Conservation (phyloP, 2,797 vertebrate genomes). For the Pyrocephalus nanus region DNA sequence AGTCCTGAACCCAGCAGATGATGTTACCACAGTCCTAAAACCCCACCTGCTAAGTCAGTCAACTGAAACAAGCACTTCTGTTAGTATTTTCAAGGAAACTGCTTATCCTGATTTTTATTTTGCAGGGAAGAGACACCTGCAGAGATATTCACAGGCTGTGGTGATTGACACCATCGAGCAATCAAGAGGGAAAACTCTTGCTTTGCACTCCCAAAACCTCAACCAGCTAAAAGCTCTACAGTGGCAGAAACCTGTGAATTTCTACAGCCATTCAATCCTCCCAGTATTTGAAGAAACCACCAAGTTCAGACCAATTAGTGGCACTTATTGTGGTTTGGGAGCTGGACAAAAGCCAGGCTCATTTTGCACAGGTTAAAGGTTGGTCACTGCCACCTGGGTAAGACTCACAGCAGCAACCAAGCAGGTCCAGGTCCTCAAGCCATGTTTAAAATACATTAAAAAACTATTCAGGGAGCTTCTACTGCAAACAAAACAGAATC, state of each 20-base stretch:
- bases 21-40: background rate
- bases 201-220: background rate
- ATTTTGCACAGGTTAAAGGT: background rate
- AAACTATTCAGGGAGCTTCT: background rate
- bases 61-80: background rate
- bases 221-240: background rate
- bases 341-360: background rate
- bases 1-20: background rate
- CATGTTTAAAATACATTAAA: background rate
- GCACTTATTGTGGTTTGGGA: background rate
- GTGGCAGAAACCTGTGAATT: background rate
- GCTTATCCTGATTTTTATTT: background rate
- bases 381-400: background rate
- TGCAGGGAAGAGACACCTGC: background rate
- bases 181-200: background rate
- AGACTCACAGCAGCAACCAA: background rate
- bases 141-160: background rate
- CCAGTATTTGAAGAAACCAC: background rate
- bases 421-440: background rate
- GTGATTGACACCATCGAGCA: background rate
- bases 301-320: background rate
- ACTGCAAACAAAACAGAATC: background rate
- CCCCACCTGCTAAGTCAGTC: background rate
- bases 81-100: background rate
- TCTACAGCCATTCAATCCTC: background rate